phyloP scores from a whole-genome alignment of 2,113 vertebrate genomes.

The Mustela nigripes region DNA sequence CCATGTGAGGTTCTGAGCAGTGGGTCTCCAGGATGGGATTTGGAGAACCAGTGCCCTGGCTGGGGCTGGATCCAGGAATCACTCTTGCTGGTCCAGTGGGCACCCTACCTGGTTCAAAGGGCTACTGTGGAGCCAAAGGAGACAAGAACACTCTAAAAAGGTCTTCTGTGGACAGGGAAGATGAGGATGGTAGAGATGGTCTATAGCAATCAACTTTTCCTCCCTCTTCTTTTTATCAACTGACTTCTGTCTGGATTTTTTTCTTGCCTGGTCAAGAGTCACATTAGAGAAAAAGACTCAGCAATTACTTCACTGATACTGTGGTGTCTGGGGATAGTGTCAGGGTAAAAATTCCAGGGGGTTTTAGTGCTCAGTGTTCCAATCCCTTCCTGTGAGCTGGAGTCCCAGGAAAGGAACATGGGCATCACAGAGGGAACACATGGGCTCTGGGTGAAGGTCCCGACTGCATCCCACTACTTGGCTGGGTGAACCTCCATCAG shows the following conservation, averaged over 20 bases:
- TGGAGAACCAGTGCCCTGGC: neutral
- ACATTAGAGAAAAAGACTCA: neutral
- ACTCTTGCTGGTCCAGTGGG: too few species aligned
- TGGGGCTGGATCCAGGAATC: accelerated
- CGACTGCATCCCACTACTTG: accelerated
- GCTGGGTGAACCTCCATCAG: neutral
- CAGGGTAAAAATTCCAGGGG: too few species aligned
- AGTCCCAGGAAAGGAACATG: neutral
- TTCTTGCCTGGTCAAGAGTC: neutral
- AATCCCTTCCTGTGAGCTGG: too few species aligned
- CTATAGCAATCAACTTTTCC: accelerated
- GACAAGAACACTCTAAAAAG: neutral
- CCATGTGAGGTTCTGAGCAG: accelerated
- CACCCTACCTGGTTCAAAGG: neutral
- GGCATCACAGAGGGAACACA: accelerated
- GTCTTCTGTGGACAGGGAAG: neutral
- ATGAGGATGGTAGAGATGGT: neutral
- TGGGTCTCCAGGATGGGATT: neutral
- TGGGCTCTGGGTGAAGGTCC: neutral
- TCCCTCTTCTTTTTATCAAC: neutral
- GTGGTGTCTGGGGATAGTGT: neutral
- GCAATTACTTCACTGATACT: accelerated
- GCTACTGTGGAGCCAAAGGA: neutral
- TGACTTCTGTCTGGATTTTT: neutral
- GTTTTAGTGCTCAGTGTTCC: neutral